Evolutionary conservation across 2,797 vertebrate genomes (phyloP), one percentile per base, ranked within the genome.

Genomic region (Myripristis jacobus): DNA sequence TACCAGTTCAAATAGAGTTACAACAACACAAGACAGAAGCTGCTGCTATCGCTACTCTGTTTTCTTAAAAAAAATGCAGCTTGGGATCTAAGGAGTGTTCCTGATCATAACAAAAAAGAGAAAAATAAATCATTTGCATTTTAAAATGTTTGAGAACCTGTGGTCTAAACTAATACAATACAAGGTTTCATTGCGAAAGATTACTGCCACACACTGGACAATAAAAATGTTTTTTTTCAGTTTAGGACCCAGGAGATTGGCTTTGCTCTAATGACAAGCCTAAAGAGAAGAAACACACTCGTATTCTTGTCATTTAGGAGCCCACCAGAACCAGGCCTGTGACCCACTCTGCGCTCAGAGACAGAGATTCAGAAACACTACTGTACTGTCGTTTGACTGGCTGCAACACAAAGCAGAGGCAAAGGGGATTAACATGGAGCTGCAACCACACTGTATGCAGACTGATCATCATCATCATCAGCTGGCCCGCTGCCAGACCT

Each of bases 401-500:
- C 79, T 74, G 22, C 61, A 73, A 85, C 86, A 87, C 76, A 87
- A 87, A 88, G 81, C 83, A 87, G 84, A 84, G 56, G 41, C 79
- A 50, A 44, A 59, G 65, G 62, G 73, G 83, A 85, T 88, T 69
- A 87, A 66, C 81, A 48, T 29, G 44, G 67, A 77, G 76, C 63
- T 69, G 66, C 63, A 84, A 86, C 71, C 69, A 1, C 77, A 57
- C 36, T 44, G 60, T 47, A 62, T 78, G 46, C 24, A 62, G 46
- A 36, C 52, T 19, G 47, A 51, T 73, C 66, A 85, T 88, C 80
- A 76, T 88, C 80, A 76, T 62, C 57, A 11, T 63, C 76, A 59
- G 46, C 66, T 83, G 82, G 86, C 64, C 75, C 22, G 27, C 25
- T 12, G 70, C 87, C 88, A 82, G 78, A 77, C 72, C 72, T 55